These are phyloP conservation scores for Meghimatium bilineatum DNA, from an alignment of 2,888 invertebrate species.

Conservation along the genomic window DNA sequence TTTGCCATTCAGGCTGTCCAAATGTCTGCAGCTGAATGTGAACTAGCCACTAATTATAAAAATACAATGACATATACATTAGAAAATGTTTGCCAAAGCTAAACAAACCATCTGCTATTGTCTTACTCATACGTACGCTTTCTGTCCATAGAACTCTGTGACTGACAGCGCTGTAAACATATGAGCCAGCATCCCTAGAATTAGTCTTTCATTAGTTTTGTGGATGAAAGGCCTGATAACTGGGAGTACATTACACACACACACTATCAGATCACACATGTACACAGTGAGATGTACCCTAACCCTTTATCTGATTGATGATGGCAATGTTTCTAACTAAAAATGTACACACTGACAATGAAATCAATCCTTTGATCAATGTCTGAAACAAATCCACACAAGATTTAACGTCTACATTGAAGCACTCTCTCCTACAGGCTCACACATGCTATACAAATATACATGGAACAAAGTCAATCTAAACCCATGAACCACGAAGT, in stretches of 20 bases:
- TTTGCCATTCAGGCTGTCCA: no score
- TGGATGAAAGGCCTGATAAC: conserved; percentile 43
- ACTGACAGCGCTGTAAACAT: conserved; percentile 46
- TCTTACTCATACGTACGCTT: conserved; percentile 55
- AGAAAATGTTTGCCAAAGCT: conserved; percentile 36
- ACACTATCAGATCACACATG: not conserved
- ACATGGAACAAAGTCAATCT: conserved; percentile 18
- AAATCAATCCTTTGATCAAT: not conserved
- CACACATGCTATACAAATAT: conserved; percentile 34
- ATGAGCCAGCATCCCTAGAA: conserved; percentile 64
- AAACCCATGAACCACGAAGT: conserved; percentile 50
- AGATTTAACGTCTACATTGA: no score
- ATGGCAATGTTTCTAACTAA: not conserved
- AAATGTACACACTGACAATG: not conserved
- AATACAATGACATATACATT: no score
- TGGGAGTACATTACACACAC: conserved; percentile 18
- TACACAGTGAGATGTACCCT: not conserved
- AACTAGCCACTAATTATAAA: no score
- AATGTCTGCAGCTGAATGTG: no score
- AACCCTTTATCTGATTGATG: not conserved
- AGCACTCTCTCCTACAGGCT: conserved; percentile 6
- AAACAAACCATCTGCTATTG: conserved; percentile 29
- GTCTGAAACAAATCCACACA: no score
- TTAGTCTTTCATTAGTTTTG: conserved; percentile 71
- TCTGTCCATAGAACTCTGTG: conserved; percentile 38